Percentiles rank a stretch among this genome's conserved stretches.
These are phyloP conservation scores for Oxystoma pomonae DNA, from an alignment of 2,888 invertebrate genomes.

Conservation along the genomic window DNA sequence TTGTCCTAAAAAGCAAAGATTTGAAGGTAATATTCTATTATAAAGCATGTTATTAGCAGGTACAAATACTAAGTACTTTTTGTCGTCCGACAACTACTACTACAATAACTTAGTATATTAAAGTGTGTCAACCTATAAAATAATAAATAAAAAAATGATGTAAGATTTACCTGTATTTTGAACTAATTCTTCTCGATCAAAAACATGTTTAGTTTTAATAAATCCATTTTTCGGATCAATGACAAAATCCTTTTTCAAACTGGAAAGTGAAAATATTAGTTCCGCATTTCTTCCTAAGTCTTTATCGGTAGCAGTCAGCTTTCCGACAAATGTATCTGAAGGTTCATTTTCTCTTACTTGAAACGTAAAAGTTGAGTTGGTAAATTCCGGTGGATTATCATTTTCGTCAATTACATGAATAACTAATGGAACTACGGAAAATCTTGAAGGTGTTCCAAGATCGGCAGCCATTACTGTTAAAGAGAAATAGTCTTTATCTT, in stretches of 20 bases:
- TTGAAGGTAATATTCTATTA: too few species aligned
- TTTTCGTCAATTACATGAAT: constrained; percentile 95
- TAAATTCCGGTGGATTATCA: constrained; percentile 91
- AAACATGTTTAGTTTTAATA: constrained; percentile 77
- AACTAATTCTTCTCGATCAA: constrained; percentile 86
- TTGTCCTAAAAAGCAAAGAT: constrained; percentile 54
- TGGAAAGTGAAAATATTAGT: constrained; percentile 73
- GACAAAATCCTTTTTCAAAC: constrained; percentile 74
- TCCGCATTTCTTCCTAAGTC: constrained; percentile 93
- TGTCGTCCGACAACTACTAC: too few species aligned
- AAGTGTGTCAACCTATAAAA: background rate
- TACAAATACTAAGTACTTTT: too few species aligned
- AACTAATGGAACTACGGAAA: constrained; percentile 84
- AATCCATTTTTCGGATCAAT: constrained; percentile 90
- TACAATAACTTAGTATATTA: too few species aligned
- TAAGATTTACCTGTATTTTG: constrained; percentile 58
- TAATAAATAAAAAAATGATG: background rate
- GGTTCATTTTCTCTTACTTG: constrained; percentile 85
- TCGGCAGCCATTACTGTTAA: constrained; percentile 81
- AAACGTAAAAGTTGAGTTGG: constrained; percentile 86
- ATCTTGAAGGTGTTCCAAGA: constrained; percentile 70
- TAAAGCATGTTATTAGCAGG: too few species aligned
- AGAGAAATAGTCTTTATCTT: constrained; percentile 87
- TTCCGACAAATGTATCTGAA: constrained; percentile 87
- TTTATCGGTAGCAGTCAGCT: constrained; percentile 81